Evolutionary conservation across 2,797 vertebrate genomes (phyloP), one percentile per base, ranked within the genome.

Genomic region (Alca torda): DNA sequence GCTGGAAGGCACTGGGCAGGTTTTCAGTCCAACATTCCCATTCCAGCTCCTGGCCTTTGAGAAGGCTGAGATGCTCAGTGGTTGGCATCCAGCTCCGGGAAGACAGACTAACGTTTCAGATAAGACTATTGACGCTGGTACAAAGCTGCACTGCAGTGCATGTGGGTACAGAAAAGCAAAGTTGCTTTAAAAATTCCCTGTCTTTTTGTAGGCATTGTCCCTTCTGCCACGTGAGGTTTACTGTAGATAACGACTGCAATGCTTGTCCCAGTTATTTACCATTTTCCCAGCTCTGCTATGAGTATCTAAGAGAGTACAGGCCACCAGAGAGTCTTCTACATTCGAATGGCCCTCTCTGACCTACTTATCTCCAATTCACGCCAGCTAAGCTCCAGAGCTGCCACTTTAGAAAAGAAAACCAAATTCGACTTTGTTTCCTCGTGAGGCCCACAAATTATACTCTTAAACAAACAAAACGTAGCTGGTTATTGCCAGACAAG

Each of bases 381-480:
- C 25, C 76, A 61, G 45, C 48, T 53, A 59, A 82, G 77, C 67
- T 82, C 56, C 41, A 84, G 59, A 84, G 78, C 69, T 51, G 50
- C 54, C 59, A 46, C 46, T 70, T 75, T 0, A 48, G 59, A n/a
- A 77, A 61, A 59, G 28, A 59, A 93, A 90, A 78, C 1, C 13
- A 3, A 16, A n/a, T 72, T 60, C 75, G 30, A 11, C 82, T 89
- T 67, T 43, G 25, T 59, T 84, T 69, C 67, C 68, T 9, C 6
- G 5, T 0, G 5, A 89, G 37, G 5, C 31, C 21, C 46, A n/a
- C 13, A 45, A 31, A 26, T 4, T 3, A 17, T 2, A 37, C 26
- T 21, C 41, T 53, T 13, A 33, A 46, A 67, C 28, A 57, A 79
- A 54, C 15, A 41, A 75, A 74, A 50, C 0, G 2, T 15, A 15